Conservation (phyloP, 2,888 invertebrate species). For the Drosophila hamatofila region DNA sequence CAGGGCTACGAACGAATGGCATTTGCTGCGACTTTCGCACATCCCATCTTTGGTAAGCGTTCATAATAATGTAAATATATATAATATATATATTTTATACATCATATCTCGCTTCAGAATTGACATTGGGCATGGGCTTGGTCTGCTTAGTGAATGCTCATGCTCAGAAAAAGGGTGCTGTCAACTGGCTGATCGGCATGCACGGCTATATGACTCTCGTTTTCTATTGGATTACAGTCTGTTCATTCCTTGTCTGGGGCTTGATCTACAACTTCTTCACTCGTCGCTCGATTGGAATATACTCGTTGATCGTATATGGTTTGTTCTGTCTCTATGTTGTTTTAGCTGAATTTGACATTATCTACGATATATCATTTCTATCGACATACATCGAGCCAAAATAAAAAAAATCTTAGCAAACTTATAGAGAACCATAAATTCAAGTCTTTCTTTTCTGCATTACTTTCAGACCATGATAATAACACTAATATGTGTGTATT, state of each 20-base stretch:
- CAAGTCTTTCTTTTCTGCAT: too few species aligned
- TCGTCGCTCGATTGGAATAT: slow-evolving; percentile 49
- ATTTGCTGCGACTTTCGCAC: slow-evolving; percentile 46
- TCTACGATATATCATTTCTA: not conserved
- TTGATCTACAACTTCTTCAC: slow-evolving; percentile 42
- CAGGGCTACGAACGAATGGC: slow-evolving; percentile 63
- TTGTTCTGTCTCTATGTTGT: slow-evolving; percentile 24
- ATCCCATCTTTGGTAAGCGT: slow-evolving; percentile 45
- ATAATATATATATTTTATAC: not conserved
- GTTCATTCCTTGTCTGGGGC: slow-evolving; percentile 31
- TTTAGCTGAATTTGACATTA: slow-evolving; percentile 18
- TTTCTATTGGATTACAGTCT: slow-evolving; percentile 17
- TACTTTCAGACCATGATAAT: too few species aligned
- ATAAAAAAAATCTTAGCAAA: too few species aligned
- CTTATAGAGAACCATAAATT: too few species aligned
- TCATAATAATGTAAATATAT: not conserved
- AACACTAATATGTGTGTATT: too few species aligned
- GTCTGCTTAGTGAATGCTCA: slow-evolving; percentile 24
- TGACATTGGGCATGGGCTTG: slow-evolving; percentile 37
- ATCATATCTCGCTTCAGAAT: slow-evolving; percentile 17
- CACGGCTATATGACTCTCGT: slow-evolving; percentile 38
- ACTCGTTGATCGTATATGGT: slow-evolving; percentile 18
- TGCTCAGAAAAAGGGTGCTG: not conserved
- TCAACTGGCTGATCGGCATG: slow-evolving; percentile 38
- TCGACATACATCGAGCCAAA: not conserved